Evolutionary conservation across 2,888 invertebrate species (phyloP).

Genomic region (Zootermopsis nevadensis): DNA sequence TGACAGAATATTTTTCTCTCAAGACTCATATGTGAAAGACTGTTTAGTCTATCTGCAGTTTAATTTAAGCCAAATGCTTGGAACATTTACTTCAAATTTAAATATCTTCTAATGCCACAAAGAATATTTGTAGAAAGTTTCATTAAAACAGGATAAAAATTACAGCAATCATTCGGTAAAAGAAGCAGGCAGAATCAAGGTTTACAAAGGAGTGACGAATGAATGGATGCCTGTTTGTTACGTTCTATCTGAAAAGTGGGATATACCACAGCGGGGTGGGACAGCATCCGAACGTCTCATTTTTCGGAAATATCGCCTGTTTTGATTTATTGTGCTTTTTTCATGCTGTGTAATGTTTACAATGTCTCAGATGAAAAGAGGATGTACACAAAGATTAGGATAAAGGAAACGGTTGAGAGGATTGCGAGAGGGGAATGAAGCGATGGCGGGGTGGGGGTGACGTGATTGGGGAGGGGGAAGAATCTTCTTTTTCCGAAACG

Average conservation of each 20-base stretch:
- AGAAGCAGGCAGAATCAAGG: constrained; percentile 6
- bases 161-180: constrained; percentile 1
- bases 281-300: background rate
- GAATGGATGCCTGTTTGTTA: background rate
- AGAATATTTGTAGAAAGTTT: constrained; percentile 27
- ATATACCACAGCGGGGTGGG: background rate
- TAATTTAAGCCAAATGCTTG: background rate
- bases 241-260: constrained; percentile 3
- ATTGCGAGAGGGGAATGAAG: background rate
- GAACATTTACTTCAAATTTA: background rate
- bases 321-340: constrained; percentile 25
- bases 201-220: constrained; percentile 10
- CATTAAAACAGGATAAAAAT: constrained; percentile 29
- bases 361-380: constrained; percentile 27
- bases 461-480: background rate
- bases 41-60: background rate
- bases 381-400: constrained; percentile 26
- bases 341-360: constrained; percentile 21
- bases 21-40: background rate
- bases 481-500: constrained; percentile 33
- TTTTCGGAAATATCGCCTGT: constrained; percentile 28
- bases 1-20: too few species aligned
- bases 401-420: constrained; percentile 21
- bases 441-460: background rate
- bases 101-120: constrained; percentile 12